Evolutionary conservation across 2,888 invertebrate species (phyloP), one percentile per base, ranked within the genome.

Genomic region (Acrobasis repandana): DNA sequence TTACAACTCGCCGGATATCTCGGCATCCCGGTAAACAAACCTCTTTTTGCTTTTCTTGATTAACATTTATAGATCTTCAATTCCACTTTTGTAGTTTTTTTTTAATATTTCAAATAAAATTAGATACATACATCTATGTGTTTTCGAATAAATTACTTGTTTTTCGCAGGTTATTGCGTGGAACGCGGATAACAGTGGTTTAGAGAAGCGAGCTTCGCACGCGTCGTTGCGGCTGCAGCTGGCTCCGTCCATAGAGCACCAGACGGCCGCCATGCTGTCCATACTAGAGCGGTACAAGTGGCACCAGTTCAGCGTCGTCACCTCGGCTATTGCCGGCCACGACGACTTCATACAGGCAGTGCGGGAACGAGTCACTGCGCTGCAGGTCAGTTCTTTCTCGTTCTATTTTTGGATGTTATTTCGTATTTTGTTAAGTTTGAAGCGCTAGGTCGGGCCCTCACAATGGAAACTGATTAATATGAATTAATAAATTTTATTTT

Each of bases 141-240:
- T 43, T 43, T 43, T 9, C 48, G 33, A 33, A 51, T 43, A 8
- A 20, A 46, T 14, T 33, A 11, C 43, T 11, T 10, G n/a, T 59
- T n/a, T 47, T 49, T 51, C 63, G 56, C 73, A 91, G 74, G 98
- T 98, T 59, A 97, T 98, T 73, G 97, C 98, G 9, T 99, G 98
- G 98, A 98, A 98, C 88, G 98, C 98, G 9, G 98, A 99, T 87
- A 98, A 98, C 88, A 97, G 98, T 48, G 98, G 98, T 47, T 93
- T 98, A 63, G 94, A 94, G 76, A 92, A 94, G 67, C 88, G 95
- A 68, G 97, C 97, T 48, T 97, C 97, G 33, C 97, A 97, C 86
- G 97, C 97, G 58, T 97, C 97, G 63, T 93, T 98, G 75, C 97
- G 97, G 78, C 94, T 98, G 68, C 99, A 99, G 89, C 93, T 99